Evolutionary conservation across 1,140 invertebrate species (phyloP), one percentile per base, ranked within the genome.

Genomic region (Sarcophaga peregrina): DNA sequence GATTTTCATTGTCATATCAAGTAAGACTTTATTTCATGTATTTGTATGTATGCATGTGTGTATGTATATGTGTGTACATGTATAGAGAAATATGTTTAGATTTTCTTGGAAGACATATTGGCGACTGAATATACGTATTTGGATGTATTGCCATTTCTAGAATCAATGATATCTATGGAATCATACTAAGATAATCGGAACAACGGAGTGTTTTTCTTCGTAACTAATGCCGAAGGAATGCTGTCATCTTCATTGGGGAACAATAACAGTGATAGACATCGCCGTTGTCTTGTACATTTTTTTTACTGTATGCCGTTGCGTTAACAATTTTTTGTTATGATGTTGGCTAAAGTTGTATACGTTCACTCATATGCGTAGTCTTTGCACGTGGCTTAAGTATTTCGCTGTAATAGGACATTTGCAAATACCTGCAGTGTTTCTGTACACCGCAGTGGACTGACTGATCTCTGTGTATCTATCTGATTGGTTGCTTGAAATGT

Each of bases 191-290:
- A 76, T 76, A 76, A 76, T 76, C 74, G 74, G 74, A 76, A 76
- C 74, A 76, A 76, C 74, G 74, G 74, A 76, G 74, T n/a, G 46
- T 76, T 76, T 76, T 76, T 76, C 74, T 76, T 76, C 74, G 15
- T 50, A 76, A 76, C 74, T 76, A 76, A 76, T 76, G 47, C 74
- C 15, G 48, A 7, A 48, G 74, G 74, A 76, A 76, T 76, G 74
- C 46, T 13, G 46, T 17, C 46, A 50, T 76, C 74, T 76, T 76
- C 74, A 76, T 76, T 76, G 74, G 74, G 74, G 74, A 76, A 76
- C 74, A 76, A 76, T 76, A 76, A 76, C 47, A 76, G 15, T 76
- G 74, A 76, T 76, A 76, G 74, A 76, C 74, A 76, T 76, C 74
- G 17, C 13, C 47, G 73, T 75, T 75, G 74, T 48, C 48, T 17